phyloP scores from a whole-genome alignment of 2,113 vertebrate species.

The western clawed frog (Xenopus tropicalis) region DNA sequence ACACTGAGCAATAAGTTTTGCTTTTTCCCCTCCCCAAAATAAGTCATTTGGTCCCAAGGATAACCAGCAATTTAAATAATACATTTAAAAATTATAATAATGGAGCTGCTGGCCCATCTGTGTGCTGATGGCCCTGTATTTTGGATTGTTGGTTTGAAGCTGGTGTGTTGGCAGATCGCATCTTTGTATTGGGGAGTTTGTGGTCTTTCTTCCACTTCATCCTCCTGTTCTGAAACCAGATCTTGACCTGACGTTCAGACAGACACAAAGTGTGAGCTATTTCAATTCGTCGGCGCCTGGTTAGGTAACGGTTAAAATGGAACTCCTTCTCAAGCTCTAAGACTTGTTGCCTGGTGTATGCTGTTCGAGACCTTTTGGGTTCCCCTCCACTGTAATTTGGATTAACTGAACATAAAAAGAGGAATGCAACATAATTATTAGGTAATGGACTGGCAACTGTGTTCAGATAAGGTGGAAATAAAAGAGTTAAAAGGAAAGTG shows the following conservation, averaged over 20 bases:
- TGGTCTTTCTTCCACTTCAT: slow-evolving; percentile 99
- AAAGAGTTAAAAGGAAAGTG: slow-evolving; percentile 70
- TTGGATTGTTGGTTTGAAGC: slow-evolving; percentile 73
- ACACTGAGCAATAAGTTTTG: slow-evolving; percentile 46
- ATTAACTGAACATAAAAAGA: slow-evolving; percentile 76
- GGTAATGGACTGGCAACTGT: slow-evolving; percentile 53
- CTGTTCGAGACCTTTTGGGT: slow-evolving; percentile 97
- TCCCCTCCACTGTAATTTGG: slow-evolving; percentile 93
- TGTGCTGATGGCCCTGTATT: slow-evolving; percentile 75
- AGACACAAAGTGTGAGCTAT: slow-evolving; percentile 96
- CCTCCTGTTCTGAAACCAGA: slow-evolving; percentile 97
- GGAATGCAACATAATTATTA: slow-evolving; percentile 81
- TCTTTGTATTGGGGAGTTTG: slow-evolving; percentile 98
- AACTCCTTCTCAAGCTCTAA: slow-evolving; percentile 99
- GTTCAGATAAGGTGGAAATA: slow-evolving; percentile 69
- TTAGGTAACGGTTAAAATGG: slow-evolving; percentile 98
- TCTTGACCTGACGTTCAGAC: slow-evolving; percentile 97
- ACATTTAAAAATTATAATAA: slow-evolving; percentile 40
- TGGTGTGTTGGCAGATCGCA: slow-evolving; percentile 85
- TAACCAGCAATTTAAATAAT: slow-evolving; percentile 49
- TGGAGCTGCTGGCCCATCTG: slow-evolving; percentile 80
- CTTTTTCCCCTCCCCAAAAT: slow-evolving; percentile 48
- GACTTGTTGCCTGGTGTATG: slow-evolving; percentile 98
- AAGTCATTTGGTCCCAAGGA: slow-evolving; percentile 56
- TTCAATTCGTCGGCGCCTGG: slow-evolving; percentile 93